Base-by-base conservation (phyloP, 2,113 vertebrate genomes). In the Phalacrocorax pelagicus region DNA sequence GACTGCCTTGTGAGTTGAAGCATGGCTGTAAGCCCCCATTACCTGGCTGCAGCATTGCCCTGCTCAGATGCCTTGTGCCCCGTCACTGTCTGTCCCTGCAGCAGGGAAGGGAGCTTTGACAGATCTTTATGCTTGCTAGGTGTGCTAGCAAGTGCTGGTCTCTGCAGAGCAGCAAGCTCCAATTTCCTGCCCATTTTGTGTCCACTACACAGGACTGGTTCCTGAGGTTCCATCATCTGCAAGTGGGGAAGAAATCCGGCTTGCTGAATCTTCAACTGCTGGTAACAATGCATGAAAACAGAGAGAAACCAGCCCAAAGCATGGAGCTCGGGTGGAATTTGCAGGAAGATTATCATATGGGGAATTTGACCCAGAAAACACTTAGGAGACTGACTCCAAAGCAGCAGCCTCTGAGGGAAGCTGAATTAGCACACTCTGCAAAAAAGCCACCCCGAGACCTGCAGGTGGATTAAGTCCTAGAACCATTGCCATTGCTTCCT, bases 331-430 rank as follows among this genome's bases (percentile, higher is more conserved):
- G 40, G 77, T 17, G 21, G 73, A 71, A 87, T 58, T 26, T 62
- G 40, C n/a, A 69, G 57, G 59, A 91, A 78, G n/a, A 26, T 86
- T 47, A 86, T 74, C 12, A 55, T 15, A 81, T 0, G 40, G 69
- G 66, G 15, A 79, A 75, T 75, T 29, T 72, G 52, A 92, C 61
- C 49, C 85, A 92, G 49, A 82, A 77, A 80, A 90, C 30, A 58
- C 24, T 54, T 3, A 0, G 6, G 47, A 67, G 57, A 59, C 29
- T 67, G 77, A 84, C 22, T 78, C n/a, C 58, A 61, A 65, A 82
- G 58, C 32, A 91, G 24, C 19, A 49, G 14, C 36, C 12, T 88
- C 63, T 46, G 44, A 93, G 27, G 32, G 52, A 88, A 66, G 47
- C 47, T 86, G 72, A 78, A 84, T 63, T 83, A 67, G 42, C 44